Evolutionary conservation across 2,888 invertebrate species (phyloP).

Genomic region (Carterocephalus palaemon): DNA sequence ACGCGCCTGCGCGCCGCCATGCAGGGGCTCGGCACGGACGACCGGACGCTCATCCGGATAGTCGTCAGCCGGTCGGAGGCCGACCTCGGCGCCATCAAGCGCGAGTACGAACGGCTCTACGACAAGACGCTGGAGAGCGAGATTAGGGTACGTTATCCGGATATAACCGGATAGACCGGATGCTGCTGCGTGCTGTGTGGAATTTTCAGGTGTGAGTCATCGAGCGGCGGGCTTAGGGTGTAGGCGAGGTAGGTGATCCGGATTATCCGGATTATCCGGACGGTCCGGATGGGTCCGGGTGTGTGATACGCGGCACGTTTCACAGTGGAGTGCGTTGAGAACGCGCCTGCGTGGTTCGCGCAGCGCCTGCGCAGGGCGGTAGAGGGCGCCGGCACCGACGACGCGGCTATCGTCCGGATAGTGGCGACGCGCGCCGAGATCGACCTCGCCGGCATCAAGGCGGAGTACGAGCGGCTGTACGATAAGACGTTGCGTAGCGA

Average conservation of each 20-base stretch:
- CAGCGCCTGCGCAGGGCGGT: constrained; percentile 81
- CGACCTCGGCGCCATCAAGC: constrained; percentile 84
- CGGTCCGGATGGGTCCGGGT: too few species aligned
- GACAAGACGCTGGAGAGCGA: constrained; percentile 83
- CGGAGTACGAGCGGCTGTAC: constrained; percentile 83
- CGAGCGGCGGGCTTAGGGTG: too few species aligned
- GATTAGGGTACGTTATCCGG: constrained; percentile 72
- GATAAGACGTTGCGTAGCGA: constrained; percentile 83
- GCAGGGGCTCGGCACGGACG: constrained; percentile 86
- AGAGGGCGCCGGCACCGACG: constrained; percentile 85
- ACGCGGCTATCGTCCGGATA: constrained; percentile 82
- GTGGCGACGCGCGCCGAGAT: constrained; percentile 83
- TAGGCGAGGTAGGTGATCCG: too few species aligned
- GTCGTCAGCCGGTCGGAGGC: constrained; percentile 84
- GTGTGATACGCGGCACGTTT: too few species aligned
- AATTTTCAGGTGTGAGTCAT: too few species aligned
- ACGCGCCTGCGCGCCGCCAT: constrained; percentile 81
- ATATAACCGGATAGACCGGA: too few species aligned
- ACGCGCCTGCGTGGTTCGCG: constrained; percentile 84
- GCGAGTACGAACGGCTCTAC: constrained; percentile 84
- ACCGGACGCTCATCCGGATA: constrained; percentile 84
- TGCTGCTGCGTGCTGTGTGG: too few species aligned
- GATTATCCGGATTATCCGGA: too few species aligned
- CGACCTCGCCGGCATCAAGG: constrained; percentile 83
- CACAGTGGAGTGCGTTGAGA: constrained; percentile 86